phyloP scores from a whole-genome alignment of 2,888 invertebrate genomes.

The Nasonia oneida region DNA sequence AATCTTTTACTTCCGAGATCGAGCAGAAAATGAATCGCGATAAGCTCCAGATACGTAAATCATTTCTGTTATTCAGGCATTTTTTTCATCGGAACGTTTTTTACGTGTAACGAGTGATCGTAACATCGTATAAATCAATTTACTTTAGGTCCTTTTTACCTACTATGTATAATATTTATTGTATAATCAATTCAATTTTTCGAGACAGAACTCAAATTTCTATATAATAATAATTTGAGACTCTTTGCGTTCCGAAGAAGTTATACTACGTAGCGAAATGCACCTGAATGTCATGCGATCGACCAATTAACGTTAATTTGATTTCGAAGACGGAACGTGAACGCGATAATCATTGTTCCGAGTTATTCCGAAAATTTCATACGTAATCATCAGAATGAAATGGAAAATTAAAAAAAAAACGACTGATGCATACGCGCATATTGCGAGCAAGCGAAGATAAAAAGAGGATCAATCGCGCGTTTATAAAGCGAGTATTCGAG shows the following conservation, averaged over 20 bases:
- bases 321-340: not conserved
- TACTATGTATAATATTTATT: not conserved
- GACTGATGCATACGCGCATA: constrained; percentile 47
- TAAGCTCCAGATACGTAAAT: constrained; percentile 23
- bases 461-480: constrained; percentile 52
- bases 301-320: constrained; percentile 39
- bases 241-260: not conserved
- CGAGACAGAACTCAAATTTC: not conserved
- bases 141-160: not conserved
- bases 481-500: constrained; percentile 60
- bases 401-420: constrained; percentile 14
- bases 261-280: not conserved
- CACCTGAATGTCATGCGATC: constrained; percentile 27
- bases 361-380: constrained; percentile 38
- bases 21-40: constrained; percentile 12
- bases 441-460: constrained; percentile 30
- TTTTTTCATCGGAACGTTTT: constrained; percentile 28
- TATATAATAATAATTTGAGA: not conserved
- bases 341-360: constrained; percentile 12
- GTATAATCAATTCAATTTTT: constrained; percentile 10
- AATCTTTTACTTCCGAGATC: constrained; percentile 26
- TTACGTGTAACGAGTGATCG: constrained; percentile 8
- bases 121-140: not conserved
- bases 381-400: constrained; percentile 38
- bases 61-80: constrained; percentile 17